These are phyloP conservation scores for Clistopyga incitator DNA, from an alignment of 2,888 invertebrate species.

Conservation along the genomic window DNA sequence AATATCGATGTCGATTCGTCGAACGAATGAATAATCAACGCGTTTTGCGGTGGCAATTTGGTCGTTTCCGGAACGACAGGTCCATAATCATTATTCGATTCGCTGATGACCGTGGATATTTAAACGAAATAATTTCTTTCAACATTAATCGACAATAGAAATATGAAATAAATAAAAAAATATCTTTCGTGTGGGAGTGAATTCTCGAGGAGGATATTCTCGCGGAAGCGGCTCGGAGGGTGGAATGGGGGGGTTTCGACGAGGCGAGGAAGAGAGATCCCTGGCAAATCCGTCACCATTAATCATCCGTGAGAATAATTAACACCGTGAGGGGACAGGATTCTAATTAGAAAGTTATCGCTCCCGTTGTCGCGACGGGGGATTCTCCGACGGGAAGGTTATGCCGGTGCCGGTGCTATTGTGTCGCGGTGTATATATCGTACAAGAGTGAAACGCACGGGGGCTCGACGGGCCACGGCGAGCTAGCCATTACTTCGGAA, in stretches of 20 bases:
- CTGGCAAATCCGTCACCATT: slow-evolving; percentile 76
- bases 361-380: slow-evolving; percentile 73
- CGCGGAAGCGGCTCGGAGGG: slow-evolving; percentile 46
- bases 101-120: neutral
- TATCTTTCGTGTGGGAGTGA: too few species aligned
- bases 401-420: slow-evolving; percentile 10
- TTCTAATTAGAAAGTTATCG: slow-evolving; percentile 81
- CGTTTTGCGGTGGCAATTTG: too few species aligned
- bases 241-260: slow-evolving; percentile 38
- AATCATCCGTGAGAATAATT: slow-evolving; percentile 80
- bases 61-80: too few species aligned
- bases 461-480: slow-evolving; percentile 22
- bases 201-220: slow-evolving; percentile 1
- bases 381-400: slow-evolving; percentile 58
- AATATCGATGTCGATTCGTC: too few species aligned
- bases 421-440: slow-evolving; percentile 30
- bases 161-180: neutral
- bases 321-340: slow-evolving; percentile 77
- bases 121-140: neutral
- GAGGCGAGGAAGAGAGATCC: slow-evolving; percentile 44
- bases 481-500: slow-evolving; percentile 24
- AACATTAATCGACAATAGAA: neutral
- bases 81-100: neutral
- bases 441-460: slow-evolving; percentile 4
- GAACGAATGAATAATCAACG: too few species aligned